Conservation (phyloP, 2,888 invertebrate species). For the Meteorus colon region DNA sequence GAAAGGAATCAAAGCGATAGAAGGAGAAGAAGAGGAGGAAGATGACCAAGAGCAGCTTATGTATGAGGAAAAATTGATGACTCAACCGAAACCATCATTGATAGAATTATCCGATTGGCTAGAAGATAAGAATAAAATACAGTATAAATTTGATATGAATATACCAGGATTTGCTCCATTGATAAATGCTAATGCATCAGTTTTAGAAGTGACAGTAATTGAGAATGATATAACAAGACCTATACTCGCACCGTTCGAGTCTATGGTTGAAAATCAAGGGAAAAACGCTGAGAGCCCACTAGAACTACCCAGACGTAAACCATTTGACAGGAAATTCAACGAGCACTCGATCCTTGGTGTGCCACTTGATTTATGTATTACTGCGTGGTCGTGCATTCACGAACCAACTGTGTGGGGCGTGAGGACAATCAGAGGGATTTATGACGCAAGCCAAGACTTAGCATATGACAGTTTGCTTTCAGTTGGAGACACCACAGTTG, state of each 20-base stretch:
- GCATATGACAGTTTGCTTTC: conserved; percentile 61
- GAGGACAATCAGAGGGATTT: conserved; percentile 61
- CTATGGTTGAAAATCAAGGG: conserved; percentile 37
- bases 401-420: conserved; percentile 66
- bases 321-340: conserved; percentile 60
- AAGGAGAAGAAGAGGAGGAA: conserved; percentile 10
- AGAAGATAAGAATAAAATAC: conserved; percentile 42
- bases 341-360: conserved; percentile 53
- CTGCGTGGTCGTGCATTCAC: conserved; percentile 69
- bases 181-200: conserved; percentile 60
- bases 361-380: conserved; percentile 67
- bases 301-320: conserved; percentile 45
- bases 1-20: conserved; percentile 7
- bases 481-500: conserved; percentile 59
- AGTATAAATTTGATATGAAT: conserved; percentile 50
- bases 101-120: conserved; percentile 63
- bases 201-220: conserved; percentile 62
- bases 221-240: conserved; percentile 64
- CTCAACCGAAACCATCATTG: conserved; percentile 37
- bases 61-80: conserved; percentile 19
- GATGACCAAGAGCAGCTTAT: conserved; percentile 11
- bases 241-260: conserved; percentile 57
- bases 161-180: conserved; percentile 59
- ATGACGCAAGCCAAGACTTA: conserved; percentile 62
- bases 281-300: not conserved